phyloP scores from a whole-genome alignment of 2,113 vertebrate species.

The Bungarus multicinctus region DNA sequence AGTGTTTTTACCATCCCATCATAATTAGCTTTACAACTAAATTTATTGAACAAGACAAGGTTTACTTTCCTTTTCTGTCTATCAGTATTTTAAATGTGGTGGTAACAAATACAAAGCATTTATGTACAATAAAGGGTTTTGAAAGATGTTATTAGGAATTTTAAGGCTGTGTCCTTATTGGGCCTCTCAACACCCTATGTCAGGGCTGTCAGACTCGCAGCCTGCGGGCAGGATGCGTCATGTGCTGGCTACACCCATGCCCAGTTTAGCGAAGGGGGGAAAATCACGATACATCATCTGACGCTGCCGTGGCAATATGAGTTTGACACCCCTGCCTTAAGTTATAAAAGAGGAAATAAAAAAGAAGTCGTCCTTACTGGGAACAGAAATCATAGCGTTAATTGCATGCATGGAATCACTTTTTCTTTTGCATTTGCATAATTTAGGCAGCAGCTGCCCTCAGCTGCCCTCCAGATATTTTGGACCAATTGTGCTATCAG shows the following conservation, averaged over 20 bases:
- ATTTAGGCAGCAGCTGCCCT: neutral
- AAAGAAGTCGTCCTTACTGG: neutral
- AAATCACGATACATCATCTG: too few relatives aligned
- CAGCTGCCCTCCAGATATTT: neutral
- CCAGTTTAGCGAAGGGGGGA: too few relatives aligned
- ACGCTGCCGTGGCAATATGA: too few relatives aligned
- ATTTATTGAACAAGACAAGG: neutral
- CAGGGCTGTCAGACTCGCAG: neutral
- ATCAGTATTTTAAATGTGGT: neutral
- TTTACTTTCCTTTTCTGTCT: neutral
- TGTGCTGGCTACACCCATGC: too few relatives aligned
- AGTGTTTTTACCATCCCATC: neutral
- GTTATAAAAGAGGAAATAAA: neutral
- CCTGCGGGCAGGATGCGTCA: rapidly evolving
- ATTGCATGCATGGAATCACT: neutral
- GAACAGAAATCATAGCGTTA: neutral
- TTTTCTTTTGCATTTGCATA: neutral
- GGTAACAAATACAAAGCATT: neutral
- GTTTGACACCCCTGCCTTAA: too few relatives aligned
- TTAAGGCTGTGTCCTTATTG: neutral
- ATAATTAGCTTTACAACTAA: neutral
- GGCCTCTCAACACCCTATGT: neutral
- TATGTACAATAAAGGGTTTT: neutral
- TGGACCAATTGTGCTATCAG: neutral
- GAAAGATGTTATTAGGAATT: neutral